Evolutionary conservation across 2,113 vertebrate species (phyloP), one percentile per base, ranked within the genome.

Genomic region (Amazona guildingii): DNA sequence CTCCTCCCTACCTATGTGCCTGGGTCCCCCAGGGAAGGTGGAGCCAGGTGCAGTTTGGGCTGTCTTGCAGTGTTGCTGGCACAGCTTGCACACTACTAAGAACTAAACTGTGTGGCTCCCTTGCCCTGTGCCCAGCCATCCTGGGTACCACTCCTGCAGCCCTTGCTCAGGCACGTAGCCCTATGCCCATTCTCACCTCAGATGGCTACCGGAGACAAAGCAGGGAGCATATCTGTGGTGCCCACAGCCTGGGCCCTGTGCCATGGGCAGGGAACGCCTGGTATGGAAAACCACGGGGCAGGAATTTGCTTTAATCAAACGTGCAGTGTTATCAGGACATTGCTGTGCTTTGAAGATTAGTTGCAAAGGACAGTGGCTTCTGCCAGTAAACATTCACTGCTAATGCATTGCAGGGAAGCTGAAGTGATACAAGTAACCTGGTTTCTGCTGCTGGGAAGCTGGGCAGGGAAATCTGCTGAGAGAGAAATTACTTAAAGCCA

Each of bases 271-370:
- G 68, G 52, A 86, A n/a, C 7, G 19, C 48, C 72, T 49, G 39
- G 14, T 0, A 2, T 25, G 63, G 33, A 13, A 28, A 48, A 29
- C 5, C 24, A 17, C 2, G 0, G 51, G 28, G 17, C 37, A 35
- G 19, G 43, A 83, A 69, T 63, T 72, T 37, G 62, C 51, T 92
- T 52, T 66, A 54, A 79, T 72, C 1, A 1, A 61, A 27, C 3
- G 33, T 24, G 48, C 0, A 0, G 29, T 17, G 0, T n/a, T 80
- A 37, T 3, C 23, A 8, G 61, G 75, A n/a, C 31, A 31, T 21
- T 11, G 75, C 51, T 82, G 44, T 77, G 63, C 85, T 93, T 86
- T 93, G 88, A 13, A 75, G 70, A 24, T 88, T 5, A 46, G 29
- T 70, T 24, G 48, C 2, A 1, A 48, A 68, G 41, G 66, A 67